Base-by-base conservation (phyloP, 37 sponge, comb jelly and placozoan genomes). In the Cliona cf. orientalis region DNA sequence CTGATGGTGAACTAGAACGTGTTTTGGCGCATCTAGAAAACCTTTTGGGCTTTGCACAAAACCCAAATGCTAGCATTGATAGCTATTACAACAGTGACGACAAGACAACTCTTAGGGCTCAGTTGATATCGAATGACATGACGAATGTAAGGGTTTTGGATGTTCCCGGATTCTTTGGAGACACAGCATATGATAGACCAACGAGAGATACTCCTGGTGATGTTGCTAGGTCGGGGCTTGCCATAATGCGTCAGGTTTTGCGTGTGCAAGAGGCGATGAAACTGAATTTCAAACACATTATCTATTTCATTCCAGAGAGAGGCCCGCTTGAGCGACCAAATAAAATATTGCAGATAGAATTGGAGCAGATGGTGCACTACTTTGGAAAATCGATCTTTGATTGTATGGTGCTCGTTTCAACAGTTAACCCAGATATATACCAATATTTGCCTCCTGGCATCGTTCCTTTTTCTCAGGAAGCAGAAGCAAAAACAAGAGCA, bases 381-480 rank as follows among this genome's bases (percentile, higher is more conserved):
- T 84, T 84, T 68, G 85, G 77, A 21, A 25, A 33, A 29, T 35
- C 37, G 37, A 76, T 84, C 32, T 84, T 84, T 56, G 62, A 76
- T 7, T 37, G 37, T 37, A 84, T 84, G 77, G 71, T 84, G 12
- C 61, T 75, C 42, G 85, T 84, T 12, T 60, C 71, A 21, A 84
- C 85, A 36, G 22, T 75, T 7, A 21, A 33, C 25, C 34, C 38
- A 7, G 23, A 28, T 23, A n/a, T n/a, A n/a, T n/a, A n/a, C n/a
- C n/a, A n/a, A n/a, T n/a, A n/a, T n/a, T 80, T 80, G 35, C 35
- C 42, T 36, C 56, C 9, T 34, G 80, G 55, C 14, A 26, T 37
- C 4, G 34, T 80, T 32, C 23, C 25, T 39, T n/a, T n/a, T n/a
- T n/a, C n/a, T n/a, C n/a, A n/a, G n/a, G 12, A 1, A 3, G 35